Conservation (phyloP, 1,140 invertebrate genomes). For the Hyphantria cunea region DNA sequence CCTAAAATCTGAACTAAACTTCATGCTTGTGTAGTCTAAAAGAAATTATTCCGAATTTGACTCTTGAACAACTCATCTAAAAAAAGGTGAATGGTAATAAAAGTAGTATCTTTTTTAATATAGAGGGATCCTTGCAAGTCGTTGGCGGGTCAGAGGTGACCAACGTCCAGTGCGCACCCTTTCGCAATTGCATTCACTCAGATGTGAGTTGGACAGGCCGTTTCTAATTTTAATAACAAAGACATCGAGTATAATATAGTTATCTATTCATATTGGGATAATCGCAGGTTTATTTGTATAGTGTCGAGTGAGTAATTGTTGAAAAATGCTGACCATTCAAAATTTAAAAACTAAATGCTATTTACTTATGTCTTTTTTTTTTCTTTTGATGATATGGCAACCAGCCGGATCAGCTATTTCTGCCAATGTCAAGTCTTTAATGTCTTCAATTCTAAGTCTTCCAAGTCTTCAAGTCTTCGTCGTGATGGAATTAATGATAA, state of each 20-base stretch:
- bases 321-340: not conserved
- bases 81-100: too few species aligned
- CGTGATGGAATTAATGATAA: too few species aligned
- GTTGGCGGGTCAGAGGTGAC: constrained; percentile 72
- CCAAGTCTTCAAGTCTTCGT: too few species aligned
- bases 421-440: too few species aligned
- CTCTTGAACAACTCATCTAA: too few species aligned
- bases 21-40: too few species aligned
- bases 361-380: not conserved
- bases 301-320: too few species aligned
- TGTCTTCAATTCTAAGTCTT: too few species aligned
- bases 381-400: too few species aligned
- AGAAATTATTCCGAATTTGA: too few species aligned
- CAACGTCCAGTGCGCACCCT: constrained; percentile 62
- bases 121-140: constrained; percentile 32
- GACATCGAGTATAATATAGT: not conserved
- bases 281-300: not conserved
- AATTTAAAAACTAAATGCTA: not conserved
- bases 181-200: constrained; percentile 51
- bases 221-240: constrained; percentile 30
- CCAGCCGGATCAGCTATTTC: too few species aligned
- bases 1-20: too few species aligned
- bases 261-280: constrained; percentile 1
- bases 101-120: not conserved
- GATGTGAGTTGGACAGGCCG: constrained; percentile 15